Percentiles rank a stretch among this genome's conserved stretches.
These are phyloP conservation scores for Chelonoidis abingdonii DNA, from an alignment of 2,113 vertebrate species.

Conservation along the genomic window DNA sequence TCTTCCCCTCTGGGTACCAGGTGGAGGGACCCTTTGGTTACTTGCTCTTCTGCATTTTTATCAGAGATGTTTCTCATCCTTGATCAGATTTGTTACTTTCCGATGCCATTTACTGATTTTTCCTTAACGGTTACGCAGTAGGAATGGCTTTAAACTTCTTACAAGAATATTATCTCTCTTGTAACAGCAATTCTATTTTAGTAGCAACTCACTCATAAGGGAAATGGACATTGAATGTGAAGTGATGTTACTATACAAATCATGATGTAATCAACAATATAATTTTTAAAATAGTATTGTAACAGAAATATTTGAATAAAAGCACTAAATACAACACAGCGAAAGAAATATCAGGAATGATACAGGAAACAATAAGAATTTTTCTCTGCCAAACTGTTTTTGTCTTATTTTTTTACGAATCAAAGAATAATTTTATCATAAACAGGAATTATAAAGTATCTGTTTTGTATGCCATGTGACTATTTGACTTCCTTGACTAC, in stretches of 20 bases:
- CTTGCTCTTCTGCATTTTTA: not conserved
- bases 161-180: slow-evolving; percentile 51
- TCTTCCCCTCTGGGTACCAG: not conserved
- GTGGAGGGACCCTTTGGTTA: not conserved
- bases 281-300: slow-evolving; percentile 32
- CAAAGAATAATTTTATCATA: slow-evolving; percentile 42
- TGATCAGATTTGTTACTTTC: not conserved
- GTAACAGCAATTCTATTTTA: slow-evolving; percentile 67
- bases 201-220: slow-evolving; percentile 60
- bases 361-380: not conserved
- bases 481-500: slow-evolving; percentile 46
- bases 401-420: slow-evolving; percentile 45
- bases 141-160: slow-evolving; percentile 57
- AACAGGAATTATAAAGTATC: slow-evolving; percentile 6
- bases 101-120: slow-evolving; percentile 25
- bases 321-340: slow-evolving; percentile 31
- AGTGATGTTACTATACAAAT: slow-evolving; percentile 67
- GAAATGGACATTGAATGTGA: slow-evolving; percentile 66
- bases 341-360: slow-evolving; percentile 1
- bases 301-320: slow-evolving; percentile 12
- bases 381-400: slow-evolving; percentile 45
- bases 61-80: not conserved
- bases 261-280: slow-evolving; percentile 50
- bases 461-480: slow-evolving; percentile 29
- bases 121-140: slow-evolving; percentile 34